A percentile compares a stretch with the other conserved stretches of the same genome.
Conservation (phyloP, 2,797 vertebrate species). For the Serranus cabrilla region DNA sequence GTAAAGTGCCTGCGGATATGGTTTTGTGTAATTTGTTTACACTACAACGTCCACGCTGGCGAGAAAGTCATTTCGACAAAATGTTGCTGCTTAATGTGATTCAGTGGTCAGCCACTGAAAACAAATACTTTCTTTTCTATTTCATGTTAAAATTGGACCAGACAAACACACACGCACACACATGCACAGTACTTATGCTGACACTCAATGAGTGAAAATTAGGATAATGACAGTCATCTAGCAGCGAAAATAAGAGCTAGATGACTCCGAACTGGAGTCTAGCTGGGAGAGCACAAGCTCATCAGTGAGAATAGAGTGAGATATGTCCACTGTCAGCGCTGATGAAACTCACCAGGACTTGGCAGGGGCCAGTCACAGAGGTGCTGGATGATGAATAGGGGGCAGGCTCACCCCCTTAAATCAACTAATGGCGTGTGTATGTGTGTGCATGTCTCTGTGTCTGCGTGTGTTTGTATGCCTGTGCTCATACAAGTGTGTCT, state of each 20-base stretch:
- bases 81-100: constrained; percentile 14
- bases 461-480: constrained; percentile 17
- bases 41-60: not conserved
- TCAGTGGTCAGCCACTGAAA: constrained; percentile 7
- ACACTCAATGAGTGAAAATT: constrained; percentile 56
- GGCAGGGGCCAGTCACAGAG: constrained; percentile 55
- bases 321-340: constrained; percentile 71
- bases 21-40: constrained; percentile 3
- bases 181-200: constrained; percentile 26
- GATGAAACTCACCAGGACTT: constrained; percentile 72
- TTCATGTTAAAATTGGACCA: constrained; percentile 11
- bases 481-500: constrained; percentile 21
- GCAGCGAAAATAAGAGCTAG: constrained; percentile 60
- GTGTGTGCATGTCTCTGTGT: constrained; percentile 7
- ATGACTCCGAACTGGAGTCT: constrained; percentile 52
- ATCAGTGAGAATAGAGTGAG: constrained; percentile 59
- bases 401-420: constrained; percentile 50
- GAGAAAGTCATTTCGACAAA: constrained; percentile 10
- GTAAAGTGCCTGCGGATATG: not conserved
- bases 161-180: constrained; percentile 6
- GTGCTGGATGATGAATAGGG: constrained; percentile 62
- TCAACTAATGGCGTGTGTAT: constrained; percentile 47
- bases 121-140: not conserved
- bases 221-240: constrained; percentile 70
- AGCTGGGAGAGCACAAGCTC: constrained; percentile 50